Evolutionary conservation across 2,113 vertebrate genomes (phyloP).

Genomic region (Chlorodrepanis virens): DNA sequence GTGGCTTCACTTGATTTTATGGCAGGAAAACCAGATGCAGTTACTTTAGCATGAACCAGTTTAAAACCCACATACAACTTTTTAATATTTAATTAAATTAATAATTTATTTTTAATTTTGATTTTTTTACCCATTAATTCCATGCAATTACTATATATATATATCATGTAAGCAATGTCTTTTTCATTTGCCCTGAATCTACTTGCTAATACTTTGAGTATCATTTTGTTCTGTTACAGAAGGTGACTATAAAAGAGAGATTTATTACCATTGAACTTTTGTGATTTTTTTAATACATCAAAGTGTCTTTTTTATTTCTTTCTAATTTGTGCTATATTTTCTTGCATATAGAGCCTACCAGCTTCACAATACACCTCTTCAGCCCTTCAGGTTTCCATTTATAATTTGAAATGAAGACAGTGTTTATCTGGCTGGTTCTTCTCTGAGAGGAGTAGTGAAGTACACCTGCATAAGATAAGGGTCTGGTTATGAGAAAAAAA

Average conservation of each 20-base stretch:
- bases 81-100: background rate
- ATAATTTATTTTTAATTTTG: conserved; percentile 7
- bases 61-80: background rate
- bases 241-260: background rate
- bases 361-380: background rate
- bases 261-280: background rate
- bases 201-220: background rate
- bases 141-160: background rate
- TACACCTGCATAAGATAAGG: background rate
- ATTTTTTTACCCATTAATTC: conserved; percentile 11
- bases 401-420: background rate
- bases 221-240: background rate
- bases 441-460: background rate
- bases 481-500: background rate
- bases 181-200: background rate
- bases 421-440: background rate
- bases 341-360: background rate
- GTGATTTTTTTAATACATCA: background rate
- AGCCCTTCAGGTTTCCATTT: background rate
- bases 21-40: background rate
- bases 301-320: background rate
- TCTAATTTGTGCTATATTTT: background rate
- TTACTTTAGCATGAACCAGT: background rate
- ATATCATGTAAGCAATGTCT: background rate
- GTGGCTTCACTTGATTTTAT: background rate